A percentile compares a stretch with the other conserved stretches of the same genome.
Conservation (phyloP, 2,888 invertebrate species). For the Stegophylla sp. region DNA sequence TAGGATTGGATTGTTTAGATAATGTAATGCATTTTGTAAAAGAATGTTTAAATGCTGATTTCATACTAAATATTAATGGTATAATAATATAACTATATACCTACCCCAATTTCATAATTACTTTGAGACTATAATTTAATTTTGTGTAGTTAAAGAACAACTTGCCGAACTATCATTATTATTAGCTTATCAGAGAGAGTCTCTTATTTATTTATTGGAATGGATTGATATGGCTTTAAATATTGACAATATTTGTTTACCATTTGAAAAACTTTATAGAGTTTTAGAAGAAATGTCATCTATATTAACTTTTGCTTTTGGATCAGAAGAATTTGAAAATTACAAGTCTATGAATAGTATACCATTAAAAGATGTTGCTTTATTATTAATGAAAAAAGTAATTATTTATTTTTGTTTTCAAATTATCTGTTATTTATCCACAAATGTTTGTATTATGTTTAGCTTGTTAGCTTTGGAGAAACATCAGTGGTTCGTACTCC, state of each 20-base stretch:
- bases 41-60: constrained; percentile 57
- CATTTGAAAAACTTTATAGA: constrained; percentile 53
- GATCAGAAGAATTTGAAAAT: constrained; percentile 56
- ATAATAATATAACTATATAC: background rate
- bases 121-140: background rate
- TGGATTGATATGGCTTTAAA: constrained; percentile 72
- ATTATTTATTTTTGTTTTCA: background rate
- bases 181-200: constrained; percentile 70
- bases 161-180: constrained; percentile 69
- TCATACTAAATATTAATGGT: constrained; percentile 41
- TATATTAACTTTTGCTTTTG: constrained; percentile 54
- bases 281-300: constrained; percentile 58
- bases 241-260: constrained; percentile 59
- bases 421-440: background rate
- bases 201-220: constrained; percentile 69
- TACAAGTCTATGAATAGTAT: constrained; percentile 61
- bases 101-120: background rate
- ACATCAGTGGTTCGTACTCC: constrained; percentile 55
- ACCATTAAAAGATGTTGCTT: constrained; percentile 68
- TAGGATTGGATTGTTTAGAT: constrained; percentile 68
- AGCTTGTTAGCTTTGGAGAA: constrained; percentile 57
- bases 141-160: constrained; percentile 64
- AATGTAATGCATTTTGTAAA: constrained; percentile 69
- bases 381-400: constrained; percentile 68
- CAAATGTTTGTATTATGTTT: constrained; percentile 13